These are phyloP conservation scores for Papilio demoleus DNA, from an alignment of 2,888 invertebrate genomes.

Conservation along the genomic window DNA sequence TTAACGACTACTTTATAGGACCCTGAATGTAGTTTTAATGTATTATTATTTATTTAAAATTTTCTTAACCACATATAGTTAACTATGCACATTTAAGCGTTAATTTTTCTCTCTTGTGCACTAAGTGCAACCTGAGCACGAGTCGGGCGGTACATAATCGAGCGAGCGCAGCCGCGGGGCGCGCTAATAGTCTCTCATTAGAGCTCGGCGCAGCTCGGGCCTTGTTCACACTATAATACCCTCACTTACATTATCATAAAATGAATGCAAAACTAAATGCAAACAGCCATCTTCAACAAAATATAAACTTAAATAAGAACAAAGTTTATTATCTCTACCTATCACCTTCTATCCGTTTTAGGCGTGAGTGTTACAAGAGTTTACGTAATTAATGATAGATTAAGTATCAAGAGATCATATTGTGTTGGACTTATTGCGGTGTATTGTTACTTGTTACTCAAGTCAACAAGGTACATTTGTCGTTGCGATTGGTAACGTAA, in stretches of 20 bases:
- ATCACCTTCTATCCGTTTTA: neutral
- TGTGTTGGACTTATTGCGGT: neutral
- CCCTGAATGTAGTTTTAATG: too few species aligned
- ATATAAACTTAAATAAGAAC: neutral
- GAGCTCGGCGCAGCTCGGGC: conserved; percentile 5
- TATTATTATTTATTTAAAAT: too few species aligned
- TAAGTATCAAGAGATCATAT: neutral
- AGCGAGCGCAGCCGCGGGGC: conserved; percentile 17
- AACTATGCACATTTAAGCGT: neutral
- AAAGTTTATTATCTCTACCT: neutral
- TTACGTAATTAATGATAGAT: neutral
- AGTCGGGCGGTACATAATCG: neutral
- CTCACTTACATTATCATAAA: conserved; percentile 15
- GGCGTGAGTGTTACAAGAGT: neutral
- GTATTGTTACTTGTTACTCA: neutral
- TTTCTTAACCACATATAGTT: too few species aligned
- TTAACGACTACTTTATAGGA: too few species aligned
- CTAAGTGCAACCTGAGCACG: neutral
- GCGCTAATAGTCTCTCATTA: conserved; percentile 34
- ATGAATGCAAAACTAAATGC: neutral
- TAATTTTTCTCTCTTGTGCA: neutral
- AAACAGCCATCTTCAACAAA: neutral
- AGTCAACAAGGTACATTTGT: neutral
- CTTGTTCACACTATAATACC: conserved; percentile 1
- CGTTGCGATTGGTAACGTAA: neutral